These are phyloP conservation scores for Spicauda simplicius DNA, from an alignment of 2,888 invertebrate species.

Conservation along the genomic window DNA sequence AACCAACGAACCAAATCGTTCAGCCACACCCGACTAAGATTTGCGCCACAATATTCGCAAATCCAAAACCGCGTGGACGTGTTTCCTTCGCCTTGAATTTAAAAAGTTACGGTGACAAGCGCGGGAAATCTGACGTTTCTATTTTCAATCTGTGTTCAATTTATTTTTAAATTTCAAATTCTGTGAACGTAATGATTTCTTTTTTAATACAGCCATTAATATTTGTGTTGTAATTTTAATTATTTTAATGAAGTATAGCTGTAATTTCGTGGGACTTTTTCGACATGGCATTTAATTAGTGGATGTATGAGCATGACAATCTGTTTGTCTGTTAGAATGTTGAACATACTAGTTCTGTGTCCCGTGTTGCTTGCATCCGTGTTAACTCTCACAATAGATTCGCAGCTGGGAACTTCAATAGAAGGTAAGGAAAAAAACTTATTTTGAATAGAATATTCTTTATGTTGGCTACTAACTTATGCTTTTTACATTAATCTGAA, in stretches of 20 bases:
- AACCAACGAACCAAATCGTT: slow-evolving; percentile 60
- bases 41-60: slow-evolving; percentile 77
- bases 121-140: slow-evolving; percentile 49
- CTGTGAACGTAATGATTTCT: slow-evolving; percentile 28
- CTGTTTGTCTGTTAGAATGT: slow-evolving; percentile 64
- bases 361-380: slow-evolving; percentile 71
- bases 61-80: slow-evolving; percentile 68
- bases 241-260: slow-evolving; percentile 17
- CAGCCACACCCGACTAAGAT: slow-evolving; percentile 70
- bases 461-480: too few species aligned
- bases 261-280: slow-evolving; percentile 31
- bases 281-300: slow-evolving; percentile 29
- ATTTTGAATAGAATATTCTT: too few species aligned
- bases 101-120: slow-evolving; percentile 46
- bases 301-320: slow-evolving; percentile 19
- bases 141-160: slow-evolving; percentile 38
- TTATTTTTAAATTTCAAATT: slow-evolving; percentile 33
- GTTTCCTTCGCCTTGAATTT: slow-evolving; percentile 50
- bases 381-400: slow-evolving; percentile 74
- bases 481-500: too few species aligned
- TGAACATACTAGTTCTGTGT: slow-evolving; percentile 66
- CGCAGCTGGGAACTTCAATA: slow-evolving; percentile 74
- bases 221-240: slow-evolving; percentile 29
- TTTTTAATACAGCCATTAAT: slow-evolving; percentile 27
- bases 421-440: slow-evolving; percentile 64